These are phyloP conservation scores for Torymus aiolomorphi DNA, from an alignment of 2,888 invertebrate species.

Conservation along the genomic window DNA sequence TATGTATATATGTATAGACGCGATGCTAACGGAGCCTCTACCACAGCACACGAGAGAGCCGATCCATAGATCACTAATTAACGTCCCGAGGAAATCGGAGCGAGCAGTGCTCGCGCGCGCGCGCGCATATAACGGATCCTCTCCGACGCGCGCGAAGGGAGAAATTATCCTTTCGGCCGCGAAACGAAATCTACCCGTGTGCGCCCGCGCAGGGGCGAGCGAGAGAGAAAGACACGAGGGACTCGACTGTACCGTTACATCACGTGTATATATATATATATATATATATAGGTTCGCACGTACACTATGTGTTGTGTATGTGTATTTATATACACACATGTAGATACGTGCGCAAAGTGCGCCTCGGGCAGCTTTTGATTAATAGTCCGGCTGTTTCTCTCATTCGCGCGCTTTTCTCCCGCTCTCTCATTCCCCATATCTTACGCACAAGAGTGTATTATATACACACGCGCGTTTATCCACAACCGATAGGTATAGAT, in stretches of 20 bases:
- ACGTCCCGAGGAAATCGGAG: constrained; percentile 53
- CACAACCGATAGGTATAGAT: too few species aligned
- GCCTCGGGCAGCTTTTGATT: constrained; percentile 70
- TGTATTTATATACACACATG: too few species aligned
- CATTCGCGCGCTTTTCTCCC: constrained; percentile 54
- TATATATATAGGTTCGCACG: not conserved
- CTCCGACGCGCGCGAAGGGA: constrained; percentile 16
- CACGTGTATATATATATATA: constrained; percentile 51
- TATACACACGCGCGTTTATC: constrained; percentile 61
- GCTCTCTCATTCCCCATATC: constrained; percentile 47
- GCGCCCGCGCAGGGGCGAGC: not conserved
- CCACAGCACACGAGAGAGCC: not conserved
- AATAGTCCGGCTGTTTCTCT: constrained; percentile 65
- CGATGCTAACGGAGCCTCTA: constrained; percentile 37
- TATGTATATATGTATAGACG: too few species aligned
- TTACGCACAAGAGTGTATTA: constrained; percentile 66
- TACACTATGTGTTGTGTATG: too few species aligned
- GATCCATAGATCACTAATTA: constrained; percentile 50
- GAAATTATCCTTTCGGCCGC: constrained; percentile 64
- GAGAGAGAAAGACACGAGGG: not conserved
- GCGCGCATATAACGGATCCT: constrained; percentile 31
- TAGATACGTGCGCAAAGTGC: constrained; percentile 53
- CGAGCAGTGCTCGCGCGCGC: constrained; percentile 2
- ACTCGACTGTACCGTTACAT: constrained; percentile 68
- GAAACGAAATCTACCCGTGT: constrained; percentile 65